Conservation (phyloP, 2,797 vertebrate species). For the Emys orbicularis region DNA sequence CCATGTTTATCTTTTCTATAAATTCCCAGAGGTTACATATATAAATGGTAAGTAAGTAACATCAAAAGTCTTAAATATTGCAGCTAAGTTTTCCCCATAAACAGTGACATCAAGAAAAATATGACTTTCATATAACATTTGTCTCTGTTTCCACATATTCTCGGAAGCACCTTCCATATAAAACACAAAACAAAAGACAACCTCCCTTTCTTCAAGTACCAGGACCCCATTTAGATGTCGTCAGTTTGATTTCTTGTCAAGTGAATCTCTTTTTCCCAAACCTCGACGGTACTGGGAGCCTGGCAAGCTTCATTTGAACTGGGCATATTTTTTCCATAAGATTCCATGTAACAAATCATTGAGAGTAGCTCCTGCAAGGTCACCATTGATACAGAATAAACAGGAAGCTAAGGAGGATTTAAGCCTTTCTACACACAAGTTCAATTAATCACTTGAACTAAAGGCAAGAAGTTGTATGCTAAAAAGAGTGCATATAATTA, state of each 20-base stretch:
- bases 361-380: neutral
- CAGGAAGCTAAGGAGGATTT: neutral
- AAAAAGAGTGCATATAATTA: too few species aligned
- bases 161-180: neutral
- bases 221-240: neutral
- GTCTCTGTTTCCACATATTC: neutral
- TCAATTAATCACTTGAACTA: neutral
- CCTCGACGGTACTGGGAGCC: neutral
- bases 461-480: neutral
- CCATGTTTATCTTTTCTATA: neutral
- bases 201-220: neutral
- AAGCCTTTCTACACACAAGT: neutral
- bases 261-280: neutral
- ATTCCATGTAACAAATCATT: neutral
- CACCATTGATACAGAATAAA: neutral
- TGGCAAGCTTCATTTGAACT: neutral
- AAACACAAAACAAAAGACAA: neutral
- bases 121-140: neutral
- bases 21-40: neutral
- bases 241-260: neutral
- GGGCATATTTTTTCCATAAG: neutral
- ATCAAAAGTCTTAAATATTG: neutral
- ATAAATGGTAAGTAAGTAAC: neutral
- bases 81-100: neutral
- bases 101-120: neutral